Evolutionary conservation across 2,888 invertebrate genomes (phyloP), one percentile per base, ranked within the genome.

Genomic region (Pristionchus arcanus): DNA sequence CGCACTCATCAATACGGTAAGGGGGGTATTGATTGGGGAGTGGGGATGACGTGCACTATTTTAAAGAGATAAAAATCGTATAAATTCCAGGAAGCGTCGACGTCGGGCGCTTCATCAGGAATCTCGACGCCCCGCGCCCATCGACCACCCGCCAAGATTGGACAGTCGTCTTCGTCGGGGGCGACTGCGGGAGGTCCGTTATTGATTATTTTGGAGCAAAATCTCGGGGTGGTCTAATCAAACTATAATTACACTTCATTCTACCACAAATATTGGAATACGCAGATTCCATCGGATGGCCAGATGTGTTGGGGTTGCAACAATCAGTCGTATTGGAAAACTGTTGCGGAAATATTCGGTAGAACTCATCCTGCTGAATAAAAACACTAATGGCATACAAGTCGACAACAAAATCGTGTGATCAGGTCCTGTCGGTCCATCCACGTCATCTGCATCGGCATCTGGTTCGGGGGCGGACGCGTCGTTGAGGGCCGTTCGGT

Each of bases 401-500:
- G 9, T 42, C 42, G 42, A 42, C 9, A 5, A 42, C 42, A 42
- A 42, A 42, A 5, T 3, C 9, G 42, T 42, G 55, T 19, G 25
- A 13, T 59, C 59, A 59, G 59, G 59, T 5, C 59, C 59, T 5
- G 59, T 19, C 59, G 59, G 59, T 4, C 42, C 42, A 49, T 19
- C 21, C 2, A 15, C 55, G 55, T 55, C 71, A 28, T 68, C 68
- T 9, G 4, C n/a, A 28, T 28, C 31, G 15, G 19, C 71, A 4
- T 34, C 71, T 34, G 71, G 34, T 11, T 21, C n/a, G 13, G 66
- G 66, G 28, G 28, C 66, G 28, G 34, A 71, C 28, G 71, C 28
- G 71, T 81, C 81, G 19, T 16, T 81, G 81, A 25, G 81, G n/a
- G 81, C 84, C 25, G 84, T 53, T 2, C 53, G 84, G 31, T 84